Percentiles rank a stretch among this genome's conserved stretches.
Conservation (phyloP, 2,113 vertebrate genomes). For the Rhinoderma darwinii region DNA sequence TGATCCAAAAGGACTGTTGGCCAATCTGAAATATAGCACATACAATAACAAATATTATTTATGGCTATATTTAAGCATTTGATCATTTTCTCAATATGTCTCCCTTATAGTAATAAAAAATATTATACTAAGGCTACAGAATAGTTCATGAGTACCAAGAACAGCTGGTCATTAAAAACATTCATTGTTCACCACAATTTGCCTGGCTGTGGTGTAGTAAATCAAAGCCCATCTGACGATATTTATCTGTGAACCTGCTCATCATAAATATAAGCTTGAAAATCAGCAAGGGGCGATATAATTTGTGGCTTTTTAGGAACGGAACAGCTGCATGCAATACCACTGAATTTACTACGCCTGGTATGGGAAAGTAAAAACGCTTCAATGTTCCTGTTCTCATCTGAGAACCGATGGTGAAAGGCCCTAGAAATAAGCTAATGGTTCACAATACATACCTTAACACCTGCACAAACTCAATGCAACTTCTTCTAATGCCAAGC, state of each 20-base stretch:
- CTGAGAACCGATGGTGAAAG: conserved; percentile 1
- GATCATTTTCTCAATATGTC: not conserved
- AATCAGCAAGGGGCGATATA: conserved; percentile 13
- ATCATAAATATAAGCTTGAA: conserved; percentile 16
- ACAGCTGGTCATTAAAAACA: conserved; percentile 34
- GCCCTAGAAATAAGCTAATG: conserved; percentile 23
- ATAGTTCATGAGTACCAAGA: not conserved
- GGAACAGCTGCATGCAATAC: conserved; percentile 21
- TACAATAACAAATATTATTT: not conserved
- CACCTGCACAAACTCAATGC: conserved; percentile 43
- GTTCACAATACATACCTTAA: not conserved
- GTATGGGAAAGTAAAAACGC: conserved; percentile 23
- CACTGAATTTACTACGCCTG: conserved; percentile 9
- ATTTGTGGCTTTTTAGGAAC: conserved; percentile 36
- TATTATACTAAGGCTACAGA: not conserved
- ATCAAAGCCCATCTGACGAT: conserved; percentile 1
- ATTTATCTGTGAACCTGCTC: conserved; percentile 35
- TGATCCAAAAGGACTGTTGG: not conserved
- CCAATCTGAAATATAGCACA: not conserved
- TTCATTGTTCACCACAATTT: conserved; percentile 46
- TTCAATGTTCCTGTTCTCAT: not conserved
- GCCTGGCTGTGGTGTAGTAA: conserved; percentile 37
- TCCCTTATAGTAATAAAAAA: conserved; percentile 33
- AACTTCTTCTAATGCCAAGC: conserved; percentile 3
- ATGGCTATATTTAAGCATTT: not conserved